Evolutionary conservation across 2,113 vertebrate genomes (phyloP).

Genomic region (Clarias macrocephalus): DNA sequence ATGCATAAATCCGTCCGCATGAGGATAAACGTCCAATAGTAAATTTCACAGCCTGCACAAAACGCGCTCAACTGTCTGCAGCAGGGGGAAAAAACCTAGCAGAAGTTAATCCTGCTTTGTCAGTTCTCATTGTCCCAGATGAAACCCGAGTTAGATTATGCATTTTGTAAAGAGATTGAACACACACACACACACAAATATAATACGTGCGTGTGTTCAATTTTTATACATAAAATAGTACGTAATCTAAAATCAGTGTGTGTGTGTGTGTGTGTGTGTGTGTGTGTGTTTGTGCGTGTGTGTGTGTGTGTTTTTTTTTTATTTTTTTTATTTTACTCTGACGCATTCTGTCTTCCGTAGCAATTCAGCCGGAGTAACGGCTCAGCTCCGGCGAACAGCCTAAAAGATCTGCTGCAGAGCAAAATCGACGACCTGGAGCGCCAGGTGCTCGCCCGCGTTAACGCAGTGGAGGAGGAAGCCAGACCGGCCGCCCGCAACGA

Average conservation of each 20-base stretch:
- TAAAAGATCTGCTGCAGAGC: slow-evolving; percentile 92
- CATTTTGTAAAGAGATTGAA: not conserved
- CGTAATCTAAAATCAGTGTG: too few relatives aligned
- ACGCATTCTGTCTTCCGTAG: slow-evolving; percentile 61
- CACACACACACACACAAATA: too few relatives aligned
- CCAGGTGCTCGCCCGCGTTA: slow-evolving; percentile 92
- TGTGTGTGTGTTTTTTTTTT: not conserved
- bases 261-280: not conserved
- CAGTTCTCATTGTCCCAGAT: not conserved
- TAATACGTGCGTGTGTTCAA: too few relatives aligned
- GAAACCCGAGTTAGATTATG: not conserved
- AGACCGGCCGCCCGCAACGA: slow-evolving; percentile 86
- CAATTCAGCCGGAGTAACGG: slow-evolving; percentile 93
- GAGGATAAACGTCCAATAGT: slow-evolving; percentile 30
- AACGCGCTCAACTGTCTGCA: not conserved
- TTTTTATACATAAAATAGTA: too few relatives aligned
- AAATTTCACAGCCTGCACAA: not conserved
- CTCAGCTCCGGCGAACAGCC: slow-evolving; percentile 87
- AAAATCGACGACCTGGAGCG: slow-evolving; percentile 96
- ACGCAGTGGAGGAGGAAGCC: slow-evolving; percentile 87
- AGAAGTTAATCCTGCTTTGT: slow-evolving; percentile 41
- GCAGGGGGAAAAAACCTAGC: not conserved
- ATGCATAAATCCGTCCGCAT: not conserved
- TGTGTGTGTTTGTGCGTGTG: not conserved
- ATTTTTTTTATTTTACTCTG: not conserved